Base-by-base conservation (phyloP, 2,888 invertebrate genomes). In the Steinernema carpocapsae region DNA sequence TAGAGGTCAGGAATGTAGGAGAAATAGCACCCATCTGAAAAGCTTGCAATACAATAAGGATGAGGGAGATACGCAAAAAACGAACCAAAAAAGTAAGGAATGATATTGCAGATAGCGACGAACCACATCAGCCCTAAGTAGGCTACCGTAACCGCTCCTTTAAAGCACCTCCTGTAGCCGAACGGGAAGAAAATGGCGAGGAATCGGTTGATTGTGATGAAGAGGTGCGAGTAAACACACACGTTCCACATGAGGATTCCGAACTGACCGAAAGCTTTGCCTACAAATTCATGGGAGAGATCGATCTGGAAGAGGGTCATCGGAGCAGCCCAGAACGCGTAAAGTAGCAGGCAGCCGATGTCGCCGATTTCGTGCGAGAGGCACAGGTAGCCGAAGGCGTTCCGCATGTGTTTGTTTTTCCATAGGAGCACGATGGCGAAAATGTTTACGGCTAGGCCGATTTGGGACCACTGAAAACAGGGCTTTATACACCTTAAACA, bases 211-310 rank as follows among this genome's bases (percentile, higher is more conserved):
- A 78, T 70, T 1, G 81, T 79, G 45, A 81, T 80, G 1, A 79
- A 77, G 19, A 79, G 52, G 70, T 81, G 81, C 0, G 81, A 79
- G 73, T 81, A 81, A 19, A 78, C 78, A 56, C 81, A 79, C 1
- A 79, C 81, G 72, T 81, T 76, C 81, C 81, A 81, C 74, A 79
- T 79, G 42, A 81, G 74, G 43, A 81, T 80, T 64, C 79, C 79
- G 29, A 81, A 72, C 72, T 81, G 79, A n/a, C 80, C 80, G 0
- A 78, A 71, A 0, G 76, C 29, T 51, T 76, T 78, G 10, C 76
- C 76, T 4, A 10, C 7, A 4, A 26, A 26, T 26, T 19, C 26
- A 4, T 22, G 26, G 26, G 56, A 26, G 7, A 26, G 24, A 26
- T 22, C 26, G 24, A 4, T 56, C 22, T 56, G 56, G 26, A 56